Conservation (phyloP, 2,888 invertebrate genomes). For the Tetragonula carbonaria region DNA sequence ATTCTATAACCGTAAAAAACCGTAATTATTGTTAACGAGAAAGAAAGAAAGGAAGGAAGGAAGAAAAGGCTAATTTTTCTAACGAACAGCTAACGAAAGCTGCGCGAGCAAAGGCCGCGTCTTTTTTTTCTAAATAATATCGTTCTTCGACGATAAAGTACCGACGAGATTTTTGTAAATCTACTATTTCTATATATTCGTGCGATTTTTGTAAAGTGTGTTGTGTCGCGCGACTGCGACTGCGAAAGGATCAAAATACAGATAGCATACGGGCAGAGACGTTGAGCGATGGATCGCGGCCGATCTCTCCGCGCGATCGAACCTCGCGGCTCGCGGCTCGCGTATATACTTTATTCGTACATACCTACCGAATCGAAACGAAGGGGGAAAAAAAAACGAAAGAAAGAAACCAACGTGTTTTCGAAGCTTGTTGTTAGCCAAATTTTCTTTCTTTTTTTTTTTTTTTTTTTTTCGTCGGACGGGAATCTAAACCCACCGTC, state of each 20-base stretch:
- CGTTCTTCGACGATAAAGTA: slow-evolving; percentile 40
- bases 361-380: background rate
- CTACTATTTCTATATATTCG: slow-evolving; percentile 64
- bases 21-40: slow-evolving; percentile 52
- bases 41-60: slow-evolving; percentile 20
- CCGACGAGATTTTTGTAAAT: slow-evolving; percentile 59
- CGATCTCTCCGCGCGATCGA: slow-evolving; percentile 16
- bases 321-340: background rate
- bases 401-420: background rate
- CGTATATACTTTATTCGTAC: too few species aligned
- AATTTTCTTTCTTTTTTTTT: background rate
- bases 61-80: slow-evolving; percentile 75
- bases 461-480: background rate
- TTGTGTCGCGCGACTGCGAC: slow-evolving; percentile 42
- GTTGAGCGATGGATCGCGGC: slow-evolving; percentile 16
- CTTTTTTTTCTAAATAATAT: background rate
- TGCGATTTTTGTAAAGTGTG: slow-evolving; percentile 41
- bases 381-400: background rate
- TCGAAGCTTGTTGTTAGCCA: background rate
- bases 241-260: slow-evolving; percentile 59
- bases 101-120: slow-evolving; percentile 42
- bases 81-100: slow-evolving; percentile 44
- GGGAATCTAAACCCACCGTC: background rate
- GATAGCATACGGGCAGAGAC: background rate
- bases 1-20: slow-evolving; percentile 63